phyloP scores from a whole-genome alignment of 2,113 vertebrate species.

The Grammomys dolichurus region DNA sequence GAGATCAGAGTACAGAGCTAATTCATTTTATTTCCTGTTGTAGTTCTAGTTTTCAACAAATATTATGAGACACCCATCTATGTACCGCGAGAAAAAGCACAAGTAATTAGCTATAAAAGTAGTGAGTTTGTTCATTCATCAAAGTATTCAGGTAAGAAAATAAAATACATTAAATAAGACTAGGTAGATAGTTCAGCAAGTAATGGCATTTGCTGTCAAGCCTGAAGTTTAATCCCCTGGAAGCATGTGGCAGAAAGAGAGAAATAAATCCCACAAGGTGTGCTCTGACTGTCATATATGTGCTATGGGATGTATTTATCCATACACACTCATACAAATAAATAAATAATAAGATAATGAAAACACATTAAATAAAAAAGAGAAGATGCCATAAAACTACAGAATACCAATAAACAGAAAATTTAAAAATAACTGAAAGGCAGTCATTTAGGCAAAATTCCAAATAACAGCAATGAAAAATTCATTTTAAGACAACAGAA shows the following conservation, averaged over 20 bases:
- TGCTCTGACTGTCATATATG: neutral
- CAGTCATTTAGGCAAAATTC: neutral
- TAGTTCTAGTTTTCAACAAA: neutral
- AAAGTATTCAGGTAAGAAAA: neutral
- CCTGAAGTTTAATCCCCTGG: neutral
- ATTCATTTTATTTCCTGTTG: neutral
- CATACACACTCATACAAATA: neutral
- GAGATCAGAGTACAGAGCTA: neutral
- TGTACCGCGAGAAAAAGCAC: too few species aligned
- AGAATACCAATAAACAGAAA: neutral
- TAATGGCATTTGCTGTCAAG: neutral
- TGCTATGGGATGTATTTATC: neutral
- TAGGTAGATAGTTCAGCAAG: neutral
- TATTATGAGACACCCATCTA: neutral
- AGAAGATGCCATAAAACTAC: neutral
- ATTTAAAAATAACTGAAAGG: neutral
- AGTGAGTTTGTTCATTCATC: neutral
- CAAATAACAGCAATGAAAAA: neutral
- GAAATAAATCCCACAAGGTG: neutral
- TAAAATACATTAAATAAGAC: neutral
- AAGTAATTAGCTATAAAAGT: neutral
- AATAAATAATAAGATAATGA: neutral
- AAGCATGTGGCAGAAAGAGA: neutral
- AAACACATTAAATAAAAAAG: neutral
- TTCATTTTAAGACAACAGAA: neutral